Percentiles rank a stretch among this genome's conserved stretches.
Evolutionary conservation across 2,797 vertebrate genomes (phyloP).

Genomic region (Eulemur albifrons): DNA sequence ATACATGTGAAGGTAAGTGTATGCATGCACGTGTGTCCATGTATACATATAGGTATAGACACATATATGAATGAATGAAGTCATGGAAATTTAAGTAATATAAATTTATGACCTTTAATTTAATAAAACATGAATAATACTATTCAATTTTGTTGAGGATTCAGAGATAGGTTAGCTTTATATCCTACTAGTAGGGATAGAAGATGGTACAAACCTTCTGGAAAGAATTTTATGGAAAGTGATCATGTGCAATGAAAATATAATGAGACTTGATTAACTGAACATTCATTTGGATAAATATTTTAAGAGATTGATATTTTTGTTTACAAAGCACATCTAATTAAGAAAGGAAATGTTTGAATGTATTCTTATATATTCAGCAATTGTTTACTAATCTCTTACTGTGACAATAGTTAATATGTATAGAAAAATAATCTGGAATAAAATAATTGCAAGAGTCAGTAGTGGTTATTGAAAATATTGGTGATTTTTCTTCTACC

Average conservation of each 20-base stretch:
- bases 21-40: not conserved
- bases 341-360: not conserved
- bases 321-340: not conserved
- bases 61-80: not conserved
- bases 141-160: not conserved
- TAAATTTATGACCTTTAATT: not conserved
- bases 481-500: not conserved
- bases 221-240: not conserved
- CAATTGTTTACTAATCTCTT: not conserved
- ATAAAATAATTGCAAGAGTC: not conserved
- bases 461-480: not conserved
- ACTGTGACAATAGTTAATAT: not conserved
- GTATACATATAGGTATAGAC: not conserved
- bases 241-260: not conserved
- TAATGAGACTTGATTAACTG: not conserved
- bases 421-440: constrained; percentile 15
- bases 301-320: not conserved
- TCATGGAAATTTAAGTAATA: not conserved
- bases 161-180: not conserved
- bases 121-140: not conserved
- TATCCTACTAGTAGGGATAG: not conserved
- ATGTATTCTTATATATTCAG: not conserved
- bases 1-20: not conserved
- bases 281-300: not conserved
- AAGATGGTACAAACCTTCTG: not conserved